phyloP scores from a whole-genome alignment of 2,888 invertebrate species.

The Brachycybe producta region DNA sequence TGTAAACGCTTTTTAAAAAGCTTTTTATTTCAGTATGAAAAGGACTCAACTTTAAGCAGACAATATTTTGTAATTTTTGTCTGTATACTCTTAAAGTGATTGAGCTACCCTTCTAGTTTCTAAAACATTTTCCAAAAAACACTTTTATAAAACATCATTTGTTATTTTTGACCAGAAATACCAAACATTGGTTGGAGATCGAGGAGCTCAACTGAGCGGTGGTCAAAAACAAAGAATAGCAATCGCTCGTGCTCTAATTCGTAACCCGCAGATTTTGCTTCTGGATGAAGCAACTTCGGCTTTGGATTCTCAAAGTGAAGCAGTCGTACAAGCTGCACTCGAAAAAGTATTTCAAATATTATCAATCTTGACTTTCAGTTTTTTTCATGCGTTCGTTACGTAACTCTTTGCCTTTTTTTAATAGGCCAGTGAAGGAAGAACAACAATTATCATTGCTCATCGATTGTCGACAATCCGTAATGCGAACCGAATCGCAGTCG shows the following conservation, averaged over 20 bases:
- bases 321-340: conserved; percentile 68
- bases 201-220: conserved; percentile 64
- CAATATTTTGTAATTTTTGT: no score
- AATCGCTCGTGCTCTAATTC: conserved; percentile 43
- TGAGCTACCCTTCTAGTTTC: no score
- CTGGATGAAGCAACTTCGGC: conserved; percentile 46
- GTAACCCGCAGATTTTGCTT: conserved; percentile 43
- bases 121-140: no score
- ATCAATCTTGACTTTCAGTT: neutral
- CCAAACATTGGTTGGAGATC: conserved; percentile 59
- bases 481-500: conserved; percentile 39
- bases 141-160: no score
- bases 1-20: neutral
- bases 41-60: no score
- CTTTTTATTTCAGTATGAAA: no score
- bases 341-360: conserved; percentile 43
- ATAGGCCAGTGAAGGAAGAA: conserved; percentile 55
- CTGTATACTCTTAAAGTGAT: no score
- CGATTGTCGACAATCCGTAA: conserved; percentile 67
- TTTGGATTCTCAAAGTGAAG: conserved; percentile 60
- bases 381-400: neutral
- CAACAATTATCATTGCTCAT: conserved; percentile 76
- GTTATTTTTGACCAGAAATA: no score
- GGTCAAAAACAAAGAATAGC: no score
- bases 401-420: conserved; percentile 5